These are phyloP conservation scores for Lepidurus arcticus DNA, from an alignment of 1,140 invertebrate species.

Conservation along the genomic window DNA sequence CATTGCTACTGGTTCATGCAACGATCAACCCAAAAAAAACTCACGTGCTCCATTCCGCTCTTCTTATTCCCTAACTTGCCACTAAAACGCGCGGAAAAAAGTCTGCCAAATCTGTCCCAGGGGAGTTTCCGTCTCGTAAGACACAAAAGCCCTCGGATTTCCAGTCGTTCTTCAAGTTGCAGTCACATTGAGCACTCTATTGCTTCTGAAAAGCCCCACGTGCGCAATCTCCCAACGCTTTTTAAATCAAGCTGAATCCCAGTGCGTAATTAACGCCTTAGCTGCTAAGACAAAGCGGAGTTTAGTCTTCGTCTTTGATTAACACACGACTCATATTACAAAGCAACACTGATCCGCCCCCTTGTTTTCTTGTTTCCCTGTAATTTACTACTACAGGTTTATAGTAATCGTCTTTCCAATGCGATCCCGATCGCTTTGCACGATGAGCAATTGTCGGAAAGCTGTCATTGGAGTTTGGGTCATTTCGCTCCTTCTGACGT, in stretches of 20 bases:
- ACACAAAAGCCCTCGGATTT: background rate
- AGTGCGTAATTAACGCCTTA: background rate
- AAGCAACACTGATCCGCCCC: background rate
- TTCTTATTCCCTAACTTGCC: background rate
- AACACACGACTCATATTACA: background rate
- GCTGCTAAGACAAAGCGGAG: background rate
- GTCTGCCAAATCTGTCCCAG: background rate
- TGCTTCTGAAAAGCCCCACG: background rate
- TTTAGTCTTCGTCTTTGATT: too few species aligned
- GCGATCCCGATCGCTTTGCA: slow-evolving; percentile 47
- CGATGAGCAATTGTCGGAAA: slow-evolving; percentile 46
- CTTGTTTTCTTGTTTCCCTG: background rate
- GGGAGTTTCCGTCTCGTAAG: background rate
- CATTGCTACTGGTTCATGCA: too few species aligned
- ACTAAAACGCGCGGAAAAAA: background rate
- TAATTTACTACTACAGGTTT: slow-evolving; percentile 42
- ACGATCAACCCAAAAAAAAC: background rate
- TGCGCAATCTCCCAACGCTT: background rate
- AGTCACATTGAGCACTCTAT: background rate
- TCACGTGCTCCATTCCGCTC: background rate
- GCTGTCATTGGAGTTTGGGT: slow-evolving; percentile 47
- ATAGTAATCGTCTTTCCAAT: slow-evolving; percentile 52
- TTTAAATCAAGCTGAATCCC: background rate
- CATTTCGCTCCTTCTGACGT: slow-evolving; percentile 43
- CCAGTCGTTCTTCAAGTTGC: background rate